Percentiles rank a stretch among this genome's conserved stretches.
Evolutionary conservation across 2,113 vertebrate genomes (phyloP).

Genomic region (Noturus placidus): DNA sequence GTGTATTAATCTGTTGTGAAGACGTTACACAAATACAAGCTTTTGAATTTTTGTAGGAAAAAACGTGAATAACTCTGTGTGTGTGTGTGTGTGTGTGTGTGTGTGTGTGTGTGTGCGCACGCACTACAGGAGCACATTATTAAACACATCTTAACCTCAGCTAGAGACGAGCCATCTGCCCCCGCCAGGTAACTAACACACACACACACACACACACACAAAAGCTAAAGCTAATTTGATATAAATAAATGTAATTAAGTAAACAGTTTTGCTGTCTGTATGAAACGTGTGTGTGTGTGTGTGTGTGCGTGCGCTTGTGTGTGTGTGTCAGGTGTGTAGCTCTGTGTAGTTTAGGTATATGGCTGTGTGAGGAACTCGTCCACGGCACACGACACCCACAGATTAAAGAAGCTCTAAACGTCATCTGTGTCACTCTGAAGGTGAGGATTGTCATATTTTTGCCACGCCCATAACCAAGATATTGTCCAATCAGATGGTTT

Average conservation of each 20-base stretch:
- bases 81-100: constrained; percentile 14
- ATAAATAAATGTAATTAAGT: not conserved
- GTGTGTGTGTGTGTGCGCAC: constrained; percentile 31
- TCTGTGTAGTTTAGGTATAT: constrained; percentile 95
- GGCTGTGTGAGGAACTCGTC: constrained; percentile 95
- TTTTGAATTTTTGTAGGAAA: not conserved
- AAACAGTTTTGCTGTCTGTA: not conserved
- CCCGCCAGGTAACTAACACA: constrained; percentile 83
- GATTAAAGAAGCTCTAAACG: constrained; percentile 96
- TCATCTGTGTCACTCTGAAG: constrained; percentile 97
- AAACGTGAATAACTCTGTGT: not conserved
- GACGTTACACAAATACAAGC: not conserved
- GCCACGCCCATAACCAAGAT: not conserved
- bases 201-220: constrained; percentile 15
- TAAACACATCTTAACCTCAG: constrained; percentile 92
- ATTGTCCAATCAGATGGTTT: not conserved
- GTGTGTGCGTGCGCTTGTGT: constrained; percentile 10
- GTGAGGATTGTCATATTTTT: constrained; percentile 63
- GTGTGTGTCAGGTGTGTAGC: constrained; percentile 87
- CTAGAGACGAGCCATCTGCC: constrained; percentile 93
- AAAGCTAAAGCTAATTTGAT: not conserved
- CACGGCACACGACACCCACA: constrained; percentile 90
- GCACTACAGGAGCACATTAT: constrained; percentile 89
- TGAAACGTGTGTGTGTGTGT: not conserved
- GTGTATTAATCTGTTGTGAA: constrained; percentile 33